Evolutionary conservation across 2,888 invertebrate genomes (phyloP), one percentile per base, ranked within the genome.

Genomic region (Papilio protenor): DNA sequence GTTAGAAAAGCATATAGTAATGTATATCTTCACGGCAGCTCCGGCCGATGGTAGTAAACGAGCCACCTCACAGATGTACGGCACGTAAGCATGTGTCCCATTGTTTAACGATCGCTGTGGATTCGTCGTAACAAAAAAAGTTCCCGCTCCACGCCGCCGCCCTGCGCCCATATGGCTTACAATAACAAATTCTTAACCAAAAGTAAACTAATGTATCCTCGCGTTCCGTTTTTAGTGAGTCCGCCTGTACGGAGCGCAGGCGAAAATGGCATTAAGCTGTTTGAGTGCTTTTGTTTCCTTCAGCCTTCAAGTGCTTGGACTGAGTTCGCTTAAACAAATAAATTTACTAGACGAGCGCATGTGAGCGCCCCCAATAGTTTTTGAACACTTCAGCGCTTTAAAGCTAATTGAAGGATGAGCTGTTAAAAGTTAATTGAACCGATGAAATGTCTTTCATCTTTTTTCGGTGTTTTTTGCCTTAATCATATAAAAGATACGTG

Each of bases 101-200:
- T 93, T 92, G 92, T 92, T 92, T 92, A 91, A 90, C 88, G 88
- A 87, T 86, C 87, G 88, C 86, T 89, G 89, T 89, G 90, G 89
- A 90, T 89, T 90, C 89, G 87, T 90, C 89, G 90, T 89, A 90
- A 90, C 87, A 87, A 91, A 90, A 88, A 92, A 90, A 91, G 89
- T 87, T 80, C 85, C 85, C 83, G 84, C 86, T 82, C 85, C 83
- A 83, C 84, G 78, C 79, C 79, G 83, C 89, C 89, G 89, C 87
- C 86, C 90, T 89, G 91, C 88, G 87, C 87, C 90, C 93, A 93
- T 92, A 93, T 93, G 93, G 92, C 91, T 92, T 89, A 92, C 88
- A 92, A 93, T 89, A 93, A 93, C 93, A 93, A 92, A 92, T 92
- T 92, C 92, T 92, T 92, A 92, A 92, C 92, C 92, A 88, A 92